A percentile compares a stretch with the other conserved stretches of the same genome.
Evolutionary conservation across 2,113 vertebrate genomes (phyloP).

Genomic region (Carollia perspicillata): DNA sequence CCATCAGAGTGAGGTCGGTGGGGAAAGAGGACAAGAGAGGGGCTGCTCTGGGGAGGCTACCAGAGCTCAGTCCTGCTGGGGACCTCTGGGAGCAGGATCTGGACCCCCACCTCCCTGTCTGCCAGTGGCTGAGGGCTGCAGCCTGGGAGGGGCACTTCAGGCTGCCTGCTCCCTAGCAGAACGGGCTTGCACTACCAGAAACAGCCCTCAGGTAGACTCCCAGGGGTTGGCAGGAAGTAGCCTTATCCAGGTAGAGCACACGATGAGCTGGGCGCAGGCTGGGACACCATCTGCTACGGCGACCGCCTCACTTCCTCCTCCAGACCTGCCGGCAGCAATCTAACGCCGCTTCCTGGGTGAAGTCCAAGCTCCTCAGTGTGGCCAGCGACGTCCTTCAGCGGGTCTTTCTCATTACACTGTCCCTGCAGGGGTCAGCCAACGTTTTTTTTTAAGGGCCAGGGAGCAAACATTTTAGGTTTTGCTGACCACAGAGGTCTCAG

Average conservation of each 20-base stretch:
- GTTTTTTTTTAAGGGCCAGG: neutral
- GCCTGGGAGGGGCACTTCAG: neutral
- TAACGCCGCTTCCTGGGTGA: rapidly evolving
- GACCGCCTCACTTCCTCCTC: too few species aligned
- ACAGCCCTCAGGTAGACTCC: neutral
- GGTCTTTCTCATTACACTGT: neutral
- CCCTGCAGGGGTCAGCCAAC: neutral
- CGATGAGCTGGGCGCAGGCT: neutral
- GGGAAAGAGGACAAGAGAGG: neutral
- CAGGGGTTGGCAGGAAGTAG: neutral
- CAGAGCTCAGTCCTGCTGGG: neutral
- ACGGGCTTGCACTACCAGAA: neutral
- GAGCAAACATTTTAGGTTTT: neutral
- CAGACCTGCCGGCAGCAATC: neutral
- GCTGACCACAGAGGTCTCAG: neutral
- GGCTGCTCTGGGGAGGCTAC: too few species aligned
- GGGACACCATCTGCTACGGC: rapidly evolving
- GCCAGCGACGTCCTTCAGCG: neutral
- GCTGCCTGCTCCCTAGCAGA: neutral
- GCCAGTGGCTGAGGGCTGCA: neutral
- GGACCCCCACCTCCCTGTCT: neutral
- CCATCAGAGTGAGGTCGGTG: too few species aligned
- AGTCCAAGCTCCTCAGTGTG: neutral
- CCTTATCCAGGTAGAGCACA: rapidly evolving
- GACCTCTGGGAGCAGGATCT: rapidly evolving